phyloP scores from a whole-genome alignment of 2,113 vertebrate genomes.

The Macrotus californicus region DNA sequence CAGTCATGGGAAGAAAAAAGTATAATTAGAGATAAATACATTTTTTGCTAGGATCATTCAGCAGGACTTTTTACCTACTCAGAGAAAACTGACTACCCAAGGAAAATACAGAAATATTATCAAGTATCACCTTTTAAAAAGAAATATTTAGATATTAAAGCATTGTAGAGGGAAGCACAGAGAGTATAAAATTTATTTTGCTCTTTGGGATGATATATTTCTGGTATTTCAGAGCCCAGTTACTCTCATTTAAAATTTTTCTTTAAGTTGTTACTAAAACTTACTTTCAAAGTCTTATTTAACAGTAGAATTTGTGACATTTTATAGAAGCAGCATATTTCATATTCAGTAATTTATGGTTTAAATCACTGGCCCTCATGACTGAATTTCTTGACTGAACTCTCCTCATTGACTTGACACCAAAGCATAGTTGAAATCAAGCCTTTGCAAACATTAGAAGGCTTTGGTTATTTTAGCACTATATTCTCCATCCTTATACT shows the following conservation, averaged over 20 bases:
- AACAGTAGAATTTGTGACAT: background rate
- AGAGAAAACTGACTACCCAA: background rate
- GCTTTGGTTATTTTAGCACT: background rate
- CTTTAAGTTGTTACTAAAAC: background rate
- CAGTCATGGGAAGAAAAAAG: background rate
- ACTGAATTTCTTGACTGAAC: background rate
- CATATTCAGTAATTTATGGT: background rate
- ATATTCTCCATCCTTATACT: background rate
- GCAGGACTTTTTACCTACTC: background rate
- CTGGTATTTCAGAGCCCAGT: background rate
- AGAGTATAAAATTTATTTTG: background rate
- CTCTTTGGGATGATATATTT: background rate
- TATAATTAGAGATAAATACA: background rate
- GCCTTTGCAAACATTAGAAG: background rate
- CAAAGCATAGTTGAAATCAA: slow-evolving; percentile 18
- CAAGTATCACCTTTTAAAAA: background rate
- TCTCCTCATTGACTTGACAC: background rate
- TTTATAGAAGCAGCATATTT: background rate
- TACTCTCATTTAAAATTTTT: background rate
- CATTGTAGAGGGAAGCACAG: background rate
- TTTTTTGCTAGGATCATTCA: background rate
- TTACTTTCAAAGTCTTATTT: background rate
- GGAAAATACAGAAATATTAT: background rate
- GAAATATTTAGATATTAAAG: background rate
- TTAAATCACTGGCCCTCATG: background rate